These are phyloP conservation scores for Cinara cedri DNA, from an alignment of 2,888 invertebrate genomes.

Conservation along the genomic window DNA sequence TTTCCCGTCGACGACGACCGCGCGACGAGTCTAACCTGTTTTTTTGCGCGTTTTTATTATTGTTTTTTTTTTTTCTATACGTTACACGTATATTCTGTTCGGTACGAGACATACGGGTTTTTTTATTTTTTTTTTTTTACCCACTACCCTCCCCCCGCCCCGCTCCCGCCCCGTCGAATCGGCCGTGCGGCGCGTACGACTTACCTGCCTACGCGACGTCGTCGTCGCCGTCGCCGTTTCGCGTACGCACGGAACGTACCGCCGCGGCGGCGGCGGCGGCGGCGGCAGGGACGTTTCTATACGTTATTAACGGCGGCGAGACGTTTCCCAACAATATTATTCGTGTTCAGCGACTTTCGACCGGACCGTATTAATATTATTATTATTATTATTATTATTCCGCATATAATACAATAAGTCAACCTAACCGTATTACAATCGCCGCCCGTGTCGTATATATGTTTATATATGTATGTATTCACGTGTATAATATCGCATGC, in stretches of 20 bases:
- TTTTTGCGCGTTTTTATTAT: background rate
- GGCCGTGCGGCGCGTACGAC: too few relatives aligned
- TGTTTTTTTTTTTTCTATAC: background rate
- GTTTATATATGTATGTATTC: too few relatives aligned
- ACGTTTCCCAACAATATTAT: background rate
- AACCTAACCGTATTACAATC: background rate
- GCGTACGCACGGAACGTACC: too few relatives aligned
- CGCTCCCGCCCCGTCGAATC: too few relatives aligned
- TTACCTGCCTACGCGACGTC: too few relatives aligned
- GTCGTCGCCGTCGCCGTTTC: too few relatives aligned
- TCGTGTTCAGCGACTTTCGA: background rate
- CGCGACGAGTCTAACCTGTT: conserved; percentile 53
- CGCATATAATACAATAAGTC: too few relatives aligned
- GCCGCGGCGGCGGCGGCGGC: background rate
- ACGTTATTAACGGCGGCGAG: background rate
- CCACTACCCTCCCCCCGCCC: too few relatives aligned
- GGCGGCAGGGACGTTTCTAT: background rate
- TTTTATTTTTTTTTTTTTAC: too few relatives aligned
- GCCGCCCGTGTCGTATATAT: background rate
- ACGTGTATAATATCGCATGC: too few relatives aligned
- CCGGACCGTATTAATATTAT: background rate
- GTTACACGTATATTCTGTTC: background rate
- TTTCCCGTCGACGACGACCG: conserved; percentile 36
- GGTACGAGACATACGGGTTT: too few relatives aligned
- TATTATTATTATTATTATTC: background rate